Conservation (phyloP, 2,888 invertebrate genomes). For the Coleophora deauratella region DNA sequence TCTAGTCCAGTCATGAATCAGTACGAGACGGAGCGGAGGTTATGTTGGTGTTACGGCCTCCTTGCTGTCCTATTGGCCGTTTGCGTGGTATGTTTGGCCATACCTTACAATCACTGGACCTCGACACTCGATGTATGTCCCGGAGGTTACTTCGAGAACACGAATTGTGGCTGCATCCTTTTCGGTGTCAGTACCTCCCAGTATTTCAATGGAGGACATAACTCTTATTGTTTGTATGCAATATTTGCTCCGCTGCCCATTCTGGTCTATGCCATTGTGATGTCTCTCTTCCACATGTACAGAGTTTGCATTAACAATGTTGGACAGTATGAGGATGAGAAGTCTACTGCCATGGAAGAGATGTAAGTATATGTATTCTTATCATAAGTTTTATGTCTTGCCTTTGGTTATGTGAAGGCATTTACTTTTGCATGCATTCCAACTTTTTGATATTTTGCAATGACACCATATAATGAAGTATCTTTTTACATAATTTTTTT, state of each 20-base stretch:
- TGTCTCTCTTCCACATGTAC: slow-evolving; percentile 80
- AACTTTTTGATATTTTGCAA: no score
- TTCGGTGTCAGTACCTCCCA: slow-evolving; percentile 76
- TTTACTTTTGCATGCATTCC: no score
- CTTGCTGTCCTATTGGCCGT: slow-evolving; percentile 40
- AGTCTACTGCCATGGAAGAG: slow-evolving; percentile 61
- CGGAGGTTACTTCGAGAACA: slow-evolving; percentile 67
- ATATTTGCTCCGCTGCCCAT: slow-evolving; percentile 78
- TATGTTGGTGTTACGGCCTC: slow-evolving; percentile 51
- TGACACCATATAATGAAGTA: no score
- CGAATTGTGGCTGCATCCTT: slow-evolving; percentile 80
- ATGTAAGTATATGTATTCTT: slow-evolving; percentile 41
- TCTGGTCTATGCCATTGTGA: slow-evolving; percentile 75
- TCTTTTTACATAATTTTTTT: no score
- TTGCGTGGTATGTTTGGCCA: slow-evolving; percentile 67
- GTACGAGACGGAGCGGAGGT: slow-evolving; percentile 49
- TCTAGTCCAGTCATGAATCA: slow-evolving; percentile 42
- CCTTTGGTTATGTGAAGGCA: no score
- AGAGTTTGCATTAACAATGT: slow-evolving; percentile 77
- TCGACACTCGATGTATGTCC: slow-evolving; percentile 78
- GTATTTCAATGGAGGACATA: slow-evolving; percentile 78
- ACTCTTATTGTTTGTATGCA: slow-evolving; percentile 78
- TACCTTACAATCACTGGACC: slow-evolving; percentile 81
- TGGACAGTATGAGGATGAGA: slow-evolving; percentile 68
- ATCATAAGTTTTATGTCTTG: no score